Conservation (phyloP, 2,113 vertebrate genomes). For the Genyomyrus donnyi region DNA sequence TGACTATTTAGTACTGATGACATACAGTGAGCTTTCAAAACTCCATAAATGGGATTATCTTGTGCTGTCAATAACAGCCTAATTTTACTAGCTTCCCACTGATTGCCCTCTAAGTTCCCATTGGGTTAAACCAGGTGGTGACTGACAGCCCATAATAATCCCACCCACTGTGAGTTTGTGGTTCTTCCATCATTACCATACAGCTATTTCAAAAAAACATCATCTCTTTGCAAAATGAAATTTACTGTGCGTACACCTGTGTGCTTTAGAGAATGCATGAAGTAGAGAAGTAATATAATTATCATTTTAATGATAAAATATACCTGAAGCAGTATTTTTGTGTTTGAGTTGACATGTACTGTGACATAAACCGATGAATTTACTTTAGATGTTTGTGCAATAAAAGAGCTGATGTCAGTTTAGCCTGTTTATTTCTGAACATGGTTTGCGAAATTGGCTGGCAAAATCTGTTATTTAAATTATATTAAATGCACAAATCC, state of each 20-base stretch:
- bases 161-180: neutral
- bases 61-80: neutral
- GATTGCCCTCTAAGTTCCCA: neutral
- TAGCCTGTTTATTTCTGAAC: neutral
- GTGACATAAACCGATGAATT: neutral
- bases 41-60: neutral
- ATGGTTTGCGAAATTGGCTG: neutral
- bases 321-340: neutral
- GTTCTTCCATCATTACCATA: neutral
- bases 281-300: neutral
- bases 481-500: neutral
- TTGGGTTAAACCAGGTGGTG: neutral
- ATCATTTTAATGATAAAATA: neutral
- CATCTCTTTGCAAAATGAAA: neutral
- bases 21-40: neutral
- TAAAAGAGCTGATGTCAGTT: neutral
- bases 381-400: neutral
- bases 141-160: neutral
- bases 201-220: neutral
- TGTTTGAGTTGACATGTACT: neutral
- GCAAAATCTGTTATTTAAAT: neutral
- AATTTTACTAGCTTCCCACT: neutral
- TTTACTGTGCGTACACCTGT: neutral
- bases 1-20: neutral
- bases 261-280: slow-evolving; percentile 7